Conservation (phyloP, 2,797 vertebrate genomes). For the Enteromius fasciolatus region DNA sequence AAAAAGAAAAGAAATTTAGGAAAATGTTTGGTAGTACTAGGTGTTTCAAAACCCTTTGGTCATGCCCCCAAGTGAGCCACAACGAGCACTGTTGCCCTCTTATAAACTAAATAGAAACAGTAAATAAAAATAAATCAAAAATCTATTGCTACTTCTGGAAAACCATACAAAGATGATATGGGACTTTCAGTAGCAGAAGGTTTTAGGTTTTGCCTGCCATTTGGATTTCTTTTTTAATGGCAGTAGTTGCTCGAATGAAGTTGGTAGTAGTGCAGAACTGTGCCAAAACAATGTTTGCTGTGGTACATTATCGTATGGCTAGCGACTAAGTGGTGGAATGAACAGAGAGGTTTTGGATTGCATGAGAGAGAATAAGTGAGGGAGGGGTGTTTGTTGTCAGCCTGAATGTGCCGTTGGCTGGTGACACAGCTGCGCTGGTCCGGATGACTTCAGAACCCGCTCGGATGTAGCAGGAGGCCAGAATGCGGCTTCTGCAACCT, state of each 20-base stretch:
- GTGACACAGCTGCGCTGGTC: constrained; percentile 63
- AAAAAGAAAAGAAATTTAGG: neutral
- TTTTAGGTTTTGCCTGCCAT: neutral
- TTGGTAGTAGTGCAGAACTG: neutral
- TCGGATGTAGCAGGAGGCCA: constrained; percentile 54
- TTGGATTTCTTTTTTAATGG: neutral
- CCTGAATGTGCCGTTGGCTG: constrained; percentile 57
- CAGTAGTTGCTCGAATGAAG: neutral
- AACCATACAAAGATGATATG: neutral
- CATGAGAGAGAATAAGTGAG: neutral
- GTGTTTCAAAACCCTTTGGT: neutral
- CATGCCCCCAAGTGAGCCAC: neutral
- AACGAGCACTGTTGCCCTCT: no score
- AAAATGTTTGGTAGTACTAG: neutral
- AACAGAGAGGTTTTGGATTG: constrained; percentile 7
- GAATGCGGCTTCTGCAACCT: constrained; percentile 52
- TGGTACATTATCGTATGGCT: neutral
- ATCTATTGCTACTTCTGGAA: neutral
- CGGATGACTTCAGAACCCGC: constrained; percentile 60
- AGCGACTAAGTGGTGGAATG: constrained; percentile 21
- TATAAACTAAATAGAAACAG: neutral
- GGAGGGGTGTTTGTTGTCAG: constrained; percentile 54
- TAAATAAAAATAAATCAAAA: neutral
- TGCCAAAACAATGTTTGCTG: neutral
- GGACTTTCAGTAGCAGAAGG: neutral